These are phyloP conservation scores for Zaprionus inermis DNA, from an alignment of 1,140 invertebrate species.

Conservation along the genomic window DNA sequence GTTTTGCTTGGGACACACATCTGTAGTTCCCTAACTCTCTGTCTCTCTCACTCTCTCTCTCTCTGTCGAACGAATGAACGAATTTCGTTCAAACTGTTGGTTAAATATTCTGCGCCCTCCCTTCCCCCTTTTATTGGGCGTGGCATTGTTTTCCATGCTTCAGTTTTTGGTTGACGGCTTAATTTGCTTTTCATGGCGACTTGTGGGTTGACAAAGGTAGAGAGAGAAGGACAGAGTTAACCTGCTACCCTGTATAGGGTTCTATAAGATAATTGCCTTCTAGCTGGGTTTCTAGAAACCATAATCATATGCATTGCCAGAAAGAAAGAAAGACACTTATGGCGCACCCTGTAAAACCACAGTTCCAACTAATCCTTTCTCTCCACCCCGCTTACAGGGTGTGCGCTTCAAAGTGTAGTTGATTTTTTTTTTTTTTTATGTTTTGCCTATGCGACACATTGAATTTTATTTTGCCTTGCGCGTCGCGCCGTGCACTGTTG, in stretches of 20 bases:
- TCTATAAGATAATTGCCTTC: too few relatives aligned
- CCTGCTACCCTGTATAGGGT: slow-evolving; percentile 13
- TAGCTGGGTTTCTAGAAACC: too few relatives aligned
- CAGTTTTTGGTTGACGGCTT: slow-evolving; percentile 63
- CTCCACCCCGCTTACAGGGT: background rate
- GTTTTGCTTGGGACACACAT: slow-evolving; percentile 34
- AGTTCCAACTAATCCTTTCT: too few relatives aligned
- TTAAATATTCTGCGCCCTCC: slow-evolving; percentile 26
- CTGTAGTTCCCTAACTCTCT: slow-evolving; percentile 16
- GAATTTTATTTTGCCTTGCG: slow-evolving; percentile 66
- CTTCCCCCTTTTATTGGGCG: slow-evolving; percentile 4
- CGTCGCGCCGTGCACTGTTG: slow-evolving; percentile 6
- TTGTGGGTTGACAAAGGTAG: slow-evolving; percentile 5
- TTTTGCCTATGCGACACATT: slow-evolving; percentile 55
- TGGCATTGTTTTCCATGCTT: slow-evolving; percentile 60
- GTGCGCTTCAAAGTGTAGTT: slow-evolving; percentile 9
- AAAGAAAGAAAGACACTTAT: too few relatives aligned
- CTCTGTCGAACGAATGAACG: slow-evolving; percentile 51
- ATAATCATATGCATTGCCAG: too few relatives aligned
- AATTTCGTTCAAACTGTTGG: slow-evolving; percentile 66
- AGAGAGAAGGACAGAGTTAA: background rate
- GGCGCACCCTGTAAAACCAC: too few relatives aligned
- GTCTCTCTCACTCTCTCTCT: background rate
- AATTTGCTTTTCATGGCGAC: slow-evolving; percentile 71
- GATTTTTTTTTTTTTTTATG: slow-evolving; percentile 33